Evolutionary conservation across 2,113 vertebrate genomes (phyloP).

Genomic region (Cichladusa arquata): DNA sequence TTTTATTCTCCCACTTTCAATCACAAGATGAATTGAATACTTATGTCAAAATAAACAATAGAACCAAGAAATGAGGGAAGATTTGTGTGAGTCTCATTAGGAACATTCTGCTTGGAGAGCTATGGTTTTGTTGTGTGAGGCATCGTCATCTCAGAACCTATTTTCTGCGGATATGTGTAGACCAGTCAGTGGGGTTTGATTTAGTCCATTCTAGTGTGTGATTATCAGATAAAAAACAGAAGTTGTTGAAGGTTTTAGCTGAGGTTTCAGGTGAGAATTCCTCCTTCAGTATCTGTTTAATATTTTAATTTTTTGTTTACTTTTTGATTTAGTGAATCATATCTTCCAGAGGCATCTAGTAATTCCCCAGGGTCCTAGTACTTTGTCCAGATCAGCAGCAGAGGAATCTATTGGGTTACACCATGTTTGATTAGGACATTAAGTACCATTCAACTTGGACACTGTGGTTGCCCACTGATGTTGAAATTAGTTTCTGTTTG

Average conservation of each 20-base stretch:
- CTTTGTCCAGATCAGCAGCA: background rate
- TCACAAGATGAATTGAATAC: background rate
- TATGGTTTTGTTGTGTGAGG: fast-evolving
- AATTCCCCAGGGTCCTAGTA: background rate
- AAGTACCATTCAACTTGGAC: background rate
- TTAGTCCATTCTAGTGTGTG: background rate
- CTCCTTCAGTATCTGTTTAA: background rate
- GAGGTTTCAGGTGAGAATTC: background rate
- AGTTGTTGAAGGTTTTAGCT: background rate
- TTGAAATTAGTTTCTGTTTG: background rate
- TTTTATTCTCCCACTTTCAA: background rate
- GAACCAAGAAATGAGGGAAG: background rate
- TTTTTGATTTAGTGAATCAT: background rate
- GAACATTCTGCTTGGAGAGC: background rate
- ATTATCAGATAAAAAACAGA: background rate
- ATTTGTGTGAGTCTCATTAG: background rate
- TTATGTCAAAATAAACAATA: background rate
- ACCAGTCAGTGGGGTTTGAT: background rate
- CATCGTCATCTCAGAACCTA: background rate
- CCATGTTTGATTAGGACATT: background rate
- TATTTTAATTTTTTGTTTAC: background rate
- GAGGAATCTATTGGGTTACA: background rate
- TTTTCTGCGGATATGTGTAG: background rate
- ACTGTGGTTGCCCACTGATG: background rate
- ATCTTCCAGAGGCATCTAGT: background rate